Evolutionary conservation across 1,140 invertebrate genomes (phyloP).

Genomic region (Amphibalanus amphitrite): DNA sequence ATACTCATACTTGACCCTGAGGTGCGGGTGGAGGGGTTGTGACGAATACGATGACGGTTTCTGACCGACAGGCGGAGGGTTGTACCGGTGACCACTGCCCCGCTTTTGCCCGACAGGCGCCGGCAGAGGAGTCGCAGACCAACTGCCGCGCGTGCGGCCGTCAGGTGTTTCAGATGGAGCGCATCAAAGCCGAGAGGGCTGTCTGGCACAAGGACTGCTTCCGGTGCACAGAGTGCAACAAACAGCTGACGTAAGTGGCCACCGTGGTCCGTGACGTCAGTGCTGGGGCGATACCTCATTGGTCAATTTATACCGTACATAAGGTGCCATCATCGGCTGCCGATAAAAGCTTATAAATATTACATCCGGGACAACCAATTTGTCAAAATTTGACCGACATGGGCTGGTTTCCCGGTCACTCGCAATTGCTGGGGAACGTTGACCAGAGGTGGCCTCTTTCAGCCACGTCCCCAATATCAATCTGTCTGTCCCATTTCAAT

Average conservation of each 20-base stretch:
- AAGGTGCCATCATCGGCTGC: no score
- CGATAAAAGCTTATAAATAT: no score
- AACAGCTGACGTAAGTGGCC: conserved; percentile 55
- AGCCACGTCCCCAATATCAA: no score
- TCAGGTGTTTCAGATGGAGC: conserved; percentile 84
- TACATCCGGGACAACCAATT: no score
- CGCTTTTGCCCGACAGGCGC: background rate
- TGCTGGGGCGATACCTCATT: no score
- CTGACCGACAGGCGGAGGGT: background rate
- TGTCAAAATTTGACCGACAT: no score
- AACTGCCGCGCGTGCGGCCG: conserved; percentile 43
- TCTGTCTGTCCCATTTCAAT: no score
- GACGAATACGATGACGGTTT: background rate
- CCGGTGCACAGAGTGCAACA: conserved; percentile 69
- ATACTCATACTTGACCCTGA: background rate
- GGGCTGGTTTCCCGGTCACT: no score
- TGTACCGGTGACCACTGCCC: background rate
- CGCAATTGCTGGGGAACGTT: no score
- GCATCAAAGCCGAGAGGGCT: conserved; percentile 65
- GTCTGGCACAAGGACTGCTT: conserved; percentile 86
- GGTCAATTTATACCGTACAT: no score
- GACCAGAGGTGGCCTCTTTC: no score
- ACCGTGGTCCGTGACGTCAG: no score
- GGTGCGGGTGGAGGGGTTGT: background rate
- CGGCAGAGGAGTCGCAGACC: background rate